Percentiles rank a stretch among this genome's conserved stretches.
These are phyloP conservation scores for Matsumyia berberina DNA, from an alignment of 2,888 invertebrate species.

Conservation along the genomic window DNA sequence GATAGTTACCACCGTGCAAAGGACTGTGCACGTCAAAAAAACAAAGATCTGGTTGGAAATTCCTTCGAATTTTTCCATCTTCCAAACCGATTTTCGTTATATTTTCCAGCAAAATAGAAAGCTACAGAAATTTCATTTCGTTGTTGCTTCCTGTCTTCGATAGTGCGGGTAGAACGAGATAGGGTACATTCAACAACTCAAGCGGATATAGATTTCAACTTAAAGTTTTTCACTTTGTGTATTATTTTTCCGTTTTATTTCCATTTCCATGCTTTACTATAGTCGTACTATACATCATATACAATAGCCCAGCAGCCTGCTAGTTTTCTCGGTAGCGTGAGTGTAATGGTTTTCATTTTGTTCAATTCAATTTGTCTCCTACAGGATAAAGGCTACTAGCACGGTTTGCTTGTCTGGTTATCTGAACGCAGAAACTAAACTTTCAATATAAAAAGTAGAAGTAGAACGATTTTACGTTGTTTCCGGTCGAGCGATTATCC, in stretches of 20 bases:
- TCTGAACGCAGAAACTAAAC: conserved; percentile 43
- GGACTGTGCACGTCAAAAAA: conserved; percentile 27
- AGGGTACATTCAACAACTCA: conserved; percentile 65
- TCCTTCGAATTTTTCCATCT: conserved; percentile 34
- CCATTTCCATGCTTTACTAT: conserved; percentile 33
- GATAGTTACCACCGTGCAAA: conserved; percentile 60
- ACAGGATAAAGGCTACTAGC: conserved; percentile 38
- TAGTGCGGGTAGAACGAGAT: conserved; percentile 12
- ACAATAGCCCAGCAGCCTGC: background rate
- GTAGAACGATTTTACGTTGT: conserved; percentile 60
- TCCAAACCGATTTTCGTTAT: conserved; percentile 20
- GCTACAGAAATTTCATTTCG: conserved; percentile 52
- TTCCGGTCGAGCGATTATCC: conserved; percentile 40
- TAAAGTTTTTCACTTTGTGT: conserved; percentile 57
- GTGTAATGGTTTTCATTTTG: conserved; percentile 63
- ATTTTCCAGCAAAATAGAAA: conserved; percentile 29
- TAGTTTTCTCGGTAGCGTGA: conserved; percentile 39
- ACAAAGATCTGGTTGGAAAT: conserved; percentile 31
- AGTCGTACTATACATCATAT: conserved; percentile 7
- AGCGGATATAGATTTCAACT: conserved; percentile 72
- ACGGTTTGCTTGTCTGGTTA: conserved; percentile 34
- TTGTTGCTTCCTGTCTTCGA: conserved; percentile 53
- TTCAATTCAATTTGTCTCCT: conserved; percentile 68
- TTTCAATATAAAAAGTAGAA: conserved; percentile 43
- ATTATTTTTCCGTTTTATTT: conserved; percentile 58